Evolutionary conservation across 1,140 invertebrate species (phyloP).

Genomic region (Lethrus apterus): DNA sequence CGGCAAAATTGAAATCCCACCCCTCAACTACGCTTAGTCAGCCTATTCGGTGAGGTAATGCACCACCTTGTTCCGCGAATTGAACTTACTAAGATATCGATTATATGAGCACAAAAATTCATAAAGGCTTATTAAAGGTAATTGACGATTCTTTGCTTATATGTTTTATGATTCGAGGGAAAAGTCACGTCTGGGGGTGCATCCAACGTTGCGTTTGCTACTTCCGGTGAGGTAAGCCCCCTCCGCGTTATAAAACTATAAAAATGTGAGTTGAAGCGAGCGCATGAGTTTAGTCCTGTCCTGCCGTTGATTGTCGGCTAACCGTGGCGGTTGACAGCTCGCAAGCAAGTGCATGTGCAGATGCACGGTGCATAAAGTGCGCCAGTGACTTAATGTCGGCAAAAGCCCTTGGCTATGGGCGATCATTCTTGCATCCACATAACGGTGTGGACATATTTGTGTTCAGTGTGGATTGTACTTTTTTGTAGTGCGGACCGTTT

Average conservation of each 20-base stretch:
- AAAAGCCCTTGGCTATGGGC: slow-evolving; percentile 31
- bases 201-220: not conserved
- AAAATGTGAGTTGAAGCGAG: slow-evolving; percentile 25
- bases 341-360: slow-evolving; percentile 22
- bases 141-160: not conserved
- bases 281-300: slow-evolving; percentile 23
- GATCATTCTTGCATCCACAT: slow-evolving; percentile 23
- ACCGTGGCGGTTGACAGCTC: slow-evolving; percentile 21
- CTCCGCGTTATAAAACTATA: slow-evolving; percentile 25
- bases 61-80: slow-evolving; percentile 3
- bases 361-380: slow-evolving; percentile 19
- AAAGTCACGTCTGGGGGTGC: slow-evolving; percentile 9
- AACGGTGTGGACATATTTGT: slow-evolving; percentile 30
- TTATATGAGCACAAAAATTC: slow-evolving; percentile 11
- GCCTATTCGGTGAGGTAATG: not conserved
- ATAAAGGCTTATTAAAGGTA: slow-evolving; percentile 11
- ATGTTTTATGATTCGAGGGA: not conserved
- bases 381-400: slow-evolving; percentile 22
- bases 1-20: not conserved
- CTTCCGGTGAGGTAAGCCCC: slow-evolving; percentile 18
- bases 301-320: slow-evolving; percentile 15
- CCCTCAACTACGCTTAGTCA: slow-evolving; percentile 1
- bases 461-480: slow-evolving; percentile 24
- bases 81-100: slow-evolving; percentile 6
- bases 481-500: slow-evolving; percentile 19